phyloP scores from a whole-genome alignment of 2,888 invertebrate species.

The Lochmaea crataegi region DNA sequence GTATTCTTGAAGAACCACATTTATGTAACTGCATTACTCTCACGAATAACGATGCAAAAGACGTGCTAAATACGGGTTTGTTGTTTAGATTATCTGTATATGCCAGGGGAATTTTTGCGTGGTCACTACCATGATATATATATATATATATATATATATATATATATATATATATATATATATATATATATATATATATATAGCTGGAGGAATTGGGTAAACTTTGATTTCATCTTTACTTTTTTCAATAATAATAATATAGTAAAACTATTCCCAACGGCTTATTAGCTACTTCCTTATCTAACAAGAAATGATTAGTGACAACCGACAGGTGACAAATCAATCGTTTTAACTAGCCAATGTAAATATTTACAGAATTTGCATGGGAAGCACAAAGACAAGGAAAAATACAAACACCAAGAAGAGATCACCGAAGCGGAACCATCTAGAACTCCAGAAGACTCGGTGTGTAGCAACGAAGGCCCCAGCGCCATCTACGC shows the following conservation, averaged over 20 bases:
- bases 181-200: no score
- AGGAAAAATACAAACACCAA: constrained; percentile 69
- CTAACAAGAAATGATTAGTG: no score
- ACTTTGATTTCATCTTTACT: background rate
- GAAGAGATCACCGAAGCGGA: constrained; percentile 79
- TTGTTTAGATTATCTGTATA: constrained; percentile 19
- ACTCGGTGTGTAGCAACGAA: constrained; percentile 90
- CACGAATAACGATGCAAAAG: constrained; percentile 23
- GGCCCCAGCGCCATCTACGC: constrained; percentile 79
- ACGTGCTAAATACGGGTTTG: constrained; percentile 28
- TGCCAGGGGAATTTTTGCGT: constrained; percentile 7
- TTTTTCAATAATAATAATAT: background rate
- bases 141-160: no score
- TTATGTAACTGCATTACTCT: constrained; percentile 29
- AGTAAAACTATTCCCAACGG: background rate
- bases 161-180: no score
- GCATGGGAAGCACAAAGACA: constrained; percentile 76
- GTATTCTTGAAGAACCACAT: constrained; percentile 27
- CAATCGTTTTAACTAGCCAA: no score
- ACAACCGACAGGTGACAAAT: no score
- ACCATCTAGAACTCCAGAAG: constrained; percentile 88
- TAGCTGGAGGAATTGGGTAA: constrained; percentile 18
- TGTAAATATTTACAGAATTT: constrained; percentile 71
- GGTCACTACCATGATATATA: constrained; percentile 7
- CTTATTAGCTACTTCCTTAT: background rate